phyloP scores from a whole-genome alignment of 37 sponge, comb jelly and placozoan genomes.

The Corticium candelabrum region DNA sequence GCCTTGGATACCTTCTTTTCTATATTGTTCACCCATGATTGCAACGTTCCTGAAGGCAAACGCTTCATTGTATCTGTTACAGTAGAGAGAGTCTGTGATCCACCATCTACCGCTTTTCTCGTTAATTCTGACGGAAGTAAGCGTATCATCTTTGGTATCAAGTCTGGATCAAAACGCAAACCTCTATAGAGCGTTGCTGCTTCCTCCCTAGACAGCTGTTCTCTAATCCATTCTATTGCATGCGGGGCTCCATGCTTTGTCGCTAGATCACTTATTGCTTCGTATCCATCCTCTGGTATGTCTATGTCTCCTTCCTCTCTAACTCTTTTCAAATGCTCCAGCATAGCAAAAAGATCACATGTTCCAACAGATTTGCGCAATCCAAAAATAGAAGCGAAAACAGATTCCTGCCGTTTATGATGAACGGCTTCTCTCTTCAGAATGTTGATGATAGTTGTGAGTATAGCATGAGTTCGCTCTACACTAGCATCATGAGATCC shows the following conservation, averaged over 20 bases:
- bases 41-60: too few relatives aligned
- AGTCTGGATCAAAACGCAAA: not conserved
- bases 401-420: not conserved
- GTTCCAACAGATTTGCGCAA: not conserved
- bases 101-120: too few relatives aligned
- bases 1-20: too few relatives aligned
- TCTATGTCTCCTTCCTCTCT: too few relatives aligned
- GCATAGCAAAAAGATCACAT: constrained; percentile 23
- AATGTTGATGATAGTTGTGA: constrained; percentile 24
- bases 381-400: constrained; percentile 32
- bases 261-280: constrained; percentile 12
- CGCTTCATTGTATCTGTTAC: too few relatives aligned
- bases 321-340: not conserved
- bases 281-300: not conserved
- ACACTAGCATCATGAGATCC: constrained; percentile 12
- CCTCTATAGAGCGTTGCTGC: constrained; percentile 7
- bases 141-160: constrained; percentile 3
- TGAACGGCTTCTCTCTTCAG: constrained; percentile 15
- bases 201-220: constrained; percentile 7
- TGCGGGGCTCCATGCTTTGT: constrained; percentile 14
- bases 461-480: constrained; percentile 24
- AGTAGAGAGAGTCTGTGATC: too few relatives aligned
- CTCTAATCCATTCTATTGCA: constrained; percentile 23
- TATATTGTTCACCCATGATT: too few relatives aligned
- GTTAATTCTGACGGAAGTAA: constrained; percentile 17